Evolutionary conservation across 2,888 invertebrate genomes (phyloP), one percentile per base, ranked within the genome.

Genomic region (Caenorhabditis sp.): DNA sequence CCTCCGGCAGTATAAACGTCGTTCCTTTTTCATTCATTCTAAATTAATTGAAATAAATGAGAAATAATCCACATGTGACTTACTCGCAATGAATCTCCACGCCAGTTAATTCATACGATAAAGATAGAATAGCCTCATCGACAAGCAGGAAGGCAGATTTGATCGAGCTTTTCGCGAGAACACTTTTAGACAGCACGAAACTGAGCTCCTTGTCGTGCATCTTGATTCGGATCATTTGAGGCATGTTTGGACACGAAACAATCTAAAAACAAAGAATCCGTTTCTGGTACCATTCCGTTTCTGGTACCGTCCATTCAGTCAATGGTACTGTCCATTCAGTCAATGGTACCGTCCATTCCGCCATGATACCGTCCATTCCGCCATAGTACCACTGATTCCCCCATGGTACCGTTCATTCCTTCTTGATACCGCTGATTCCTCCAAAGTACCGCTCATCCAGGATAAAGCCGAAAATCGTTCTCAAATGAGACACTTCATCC

Each of bases 11-110:
- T 52, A 30, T 30, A 30, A 30, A 30, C 6, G 9, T 9, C 30
- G 30, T 30, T 30, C 30, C 30, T 9, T 30, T 9, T 13, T 17
- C 45, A 45, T 45, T 45, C 45, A 45, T 45, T 45, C 45, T 45
- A 20, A 45, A 45, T 45, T 45, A 45, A 11, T 45, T 45, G 45
- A 45, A 45, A 45, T 45, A 20, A 45, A 20, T 45, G 45, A 45
- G 45, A 45, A 45, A 45, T 45, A 45, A 45, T 45, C 45, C 45
- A 45, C 45, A 20, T 20, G 45, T 13, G 45, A 45, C 45, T 45
- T 45, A 45, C 45, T 45, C 17, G 45, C 45, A 45, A 45, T 45
- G 45, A 20, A 45, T 45, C 45, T 45, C 4, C 45, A 22, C 45
- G 7, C 45, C 24, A 45, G 9, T 45, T 20, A 45, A 20, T 45